These are phyloP conservation scores for Drosophila murphyi DNA, from an alignment of 1,140 invertebrate genomes.

Conservation along the genomic window DNA sequence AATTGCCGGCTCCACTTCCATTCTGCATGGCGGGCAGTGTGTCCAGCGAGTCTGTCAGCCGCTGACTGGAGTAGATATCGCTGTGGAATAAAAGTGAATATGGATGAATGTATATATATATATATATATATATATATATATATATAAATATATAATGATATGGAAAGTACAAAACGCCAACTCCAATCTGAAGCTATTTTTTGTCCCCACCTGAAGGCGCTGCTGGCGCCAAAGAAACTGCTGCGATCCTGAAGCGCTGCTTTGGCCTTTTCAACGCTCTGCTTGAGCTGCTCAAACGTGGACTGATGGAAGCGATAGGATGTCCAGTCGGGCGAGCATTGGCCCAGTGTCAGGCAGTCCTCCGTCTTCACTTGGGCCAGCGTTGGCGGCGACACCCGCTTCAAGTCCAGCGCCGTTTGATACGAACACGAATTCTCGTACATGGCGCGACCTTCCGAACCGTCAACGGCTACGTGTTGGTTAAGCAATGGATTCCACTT, in stretches of 20 bases:
- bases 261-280: constrained; percentile 95
- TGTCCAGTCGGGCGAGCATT: constrained; percentile 88
- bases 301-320: constrained; percentile 90
- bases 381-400: constrained; percentile 87
- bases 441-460: constrained; percentile 86
- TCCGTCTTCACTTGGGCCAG: constrained; percentile 86
- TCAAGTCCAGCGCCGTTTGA: constrained; percentile 93
- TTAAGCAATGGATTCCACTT: constrained; percentile 78
- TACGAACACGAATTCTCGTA: constrained; percentile 96
- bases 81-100: constrained; percentile 26
- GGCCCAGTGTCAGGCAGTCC: constrained; percentile 85
- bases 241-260: constrained; percentile 89
- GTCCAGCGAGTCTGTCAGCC: constrained; percentile 77
- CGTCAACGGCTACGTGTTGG: constrained; percentile 69
- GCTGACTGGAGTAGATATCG: constrained; percentile 82
- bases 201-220: constrained; percentile 77
- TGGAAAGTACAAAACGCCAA: neutral
- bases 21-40: constrained; percentile 72
- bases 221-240: constrained; percentile 80
- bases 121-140: too few relatives aligned
- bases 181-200: neutral
- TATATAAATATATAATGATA: constrained; percentile 1
- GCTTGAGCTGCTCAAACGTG: constrained; percentile 94
- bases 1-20: constrained; percentile 67
- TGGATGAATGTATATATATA: too few relatives aligned